Percentiles rank a stretch among this genome's conserved stretches.
phyloP scores from a whole-genome alignment of 2,888 invertebrate genomes.

The Bellardia pandia region DNA sequence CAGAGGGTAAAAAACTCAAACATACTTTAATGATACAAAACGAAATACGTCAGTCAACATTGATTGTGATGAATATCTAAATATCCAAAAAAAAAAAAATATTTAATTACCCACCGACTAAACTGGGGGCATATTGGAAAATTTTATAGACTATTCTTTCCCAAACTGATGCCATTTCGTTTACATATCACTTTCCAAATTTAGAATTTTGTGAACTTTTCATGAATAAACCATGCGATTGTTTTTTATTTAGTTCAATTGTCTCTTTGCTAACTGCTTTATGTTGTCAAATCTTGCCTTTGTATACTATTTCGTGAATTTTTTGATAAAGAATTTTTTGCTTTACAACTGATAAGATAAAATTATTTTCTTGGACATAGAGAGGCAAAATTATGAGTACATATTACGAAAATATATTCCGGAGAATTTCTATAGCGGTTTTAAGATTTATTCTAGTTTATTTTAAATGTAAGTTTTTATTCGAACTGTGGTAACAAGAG shows the following conservation, averaged over 20 bases:
- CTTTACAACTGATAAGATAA: conserved; percentile 63
- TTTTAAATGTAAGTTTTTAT: not conserved
- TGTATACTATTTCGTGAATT: conserved; percentile 5
- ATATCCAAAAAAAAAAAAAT: not conserved
- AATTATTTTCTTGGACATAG: conserved; percentile 38
- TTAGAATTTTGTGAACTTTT: not conserved
- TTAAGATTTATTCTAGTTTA: not conserved
- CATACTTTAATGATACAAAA: conserved; percentile 75
- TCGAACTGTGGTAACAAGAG: conserved; percentile 22
- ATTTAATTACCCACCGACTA: conserved; percentile 77
- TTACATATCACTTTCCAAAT: conserved; percentile 7
- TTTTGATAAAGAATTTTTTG: conserved; percentile 61
- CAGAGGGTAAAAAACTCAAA: conserved; percentile 80
- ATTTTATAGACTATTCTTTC: conserved; percentile 77
- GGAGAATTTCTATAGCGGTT: conserved; percentile 2
- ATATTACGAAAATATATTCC: not conserved
- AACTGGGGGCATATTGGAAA: conserved; percentile 79
- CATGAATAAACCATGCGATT: conserved; percentile 5
- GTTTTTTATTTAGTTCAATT: conserved; percentile 10
- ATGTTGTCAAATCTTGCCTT: conserved; percentile 30
- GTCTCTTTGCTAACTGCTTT: conserved; percentile 38
- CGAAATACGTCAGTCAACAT: conserved; percentile 56
- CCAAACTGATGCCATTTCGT: conserved; percentile 77
- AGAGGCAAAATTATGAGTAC: not conserved
- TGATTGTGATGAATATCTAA: not conserved